Percentiles rank a stretch among this genome's conserved stretches.
Conservation (phyloP, 2,113 vertebrate species). For the Clarias macrocephalus region DNA sequence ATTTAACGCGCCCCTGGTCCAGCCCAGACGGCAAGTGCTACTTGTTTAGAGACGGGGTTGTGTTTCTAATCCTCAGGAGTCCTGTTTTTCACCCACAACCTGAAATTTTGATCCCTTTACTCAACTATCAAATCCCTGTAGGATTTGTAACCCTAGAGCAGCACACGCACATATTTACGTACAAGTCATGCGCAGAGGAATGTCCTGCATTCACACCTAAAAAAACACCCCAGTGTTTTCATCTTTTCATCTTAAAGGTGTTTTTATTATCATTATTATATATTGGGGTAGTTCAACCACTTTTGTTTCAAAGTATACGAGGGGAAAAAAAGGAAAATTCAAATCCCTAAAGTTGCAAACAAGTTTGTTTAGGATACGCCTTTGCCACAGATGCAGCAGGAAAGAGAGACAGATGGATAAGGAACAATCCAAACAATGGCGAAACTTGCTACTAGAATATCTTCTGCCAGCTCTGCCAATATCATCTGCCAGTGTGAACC, state of each 20-base stretch:
- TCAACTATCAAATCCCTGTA: constrained; percentile 19
- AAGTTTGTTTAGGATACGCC: not conserved
- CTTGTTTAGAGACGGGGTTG: constrained; percentile 44
- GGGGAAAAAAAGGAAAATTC: not conserved
- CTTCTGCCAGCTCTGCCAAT: not conserved
- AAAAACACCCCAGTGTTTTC: not conserved
- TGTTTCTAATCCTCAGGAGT: constrained; percentile 45
- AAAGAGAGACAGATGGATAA: not conserved
- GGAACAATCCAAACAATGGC: not conserved
- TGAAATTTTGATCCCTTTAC: constrained; percentile 25
- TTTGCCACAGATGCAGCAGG: not conserved
- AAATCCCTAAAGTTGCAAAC: not conserved
- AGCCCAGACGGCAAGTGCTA: constrained; percentile 48
- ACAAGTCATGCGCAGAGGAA: constrained; percentile 33
- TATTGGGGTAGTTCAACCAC: not conserved
- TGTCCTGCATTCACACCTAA: constrained; percentile 11
- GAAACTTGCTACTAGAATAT: not conserved
- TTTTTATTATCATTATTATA: not conserved
- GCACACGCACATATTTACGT: constrained; percentile 12
- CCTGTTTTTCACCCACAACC: constrained; percentile 37
- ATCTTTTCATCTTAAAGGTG: not conserved
- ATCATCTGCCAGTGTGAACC: not conserved
- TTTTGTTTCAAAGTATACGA: not conserved
- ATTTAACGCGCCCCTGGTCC: constrained; percentile 41
- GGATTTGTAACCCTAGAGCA: constrained; percentile 28